Evolutionary conservation across 1,140 invertebrate species (phyloP).

Genomic region (Dinothrombium tinctorium): DNA sequence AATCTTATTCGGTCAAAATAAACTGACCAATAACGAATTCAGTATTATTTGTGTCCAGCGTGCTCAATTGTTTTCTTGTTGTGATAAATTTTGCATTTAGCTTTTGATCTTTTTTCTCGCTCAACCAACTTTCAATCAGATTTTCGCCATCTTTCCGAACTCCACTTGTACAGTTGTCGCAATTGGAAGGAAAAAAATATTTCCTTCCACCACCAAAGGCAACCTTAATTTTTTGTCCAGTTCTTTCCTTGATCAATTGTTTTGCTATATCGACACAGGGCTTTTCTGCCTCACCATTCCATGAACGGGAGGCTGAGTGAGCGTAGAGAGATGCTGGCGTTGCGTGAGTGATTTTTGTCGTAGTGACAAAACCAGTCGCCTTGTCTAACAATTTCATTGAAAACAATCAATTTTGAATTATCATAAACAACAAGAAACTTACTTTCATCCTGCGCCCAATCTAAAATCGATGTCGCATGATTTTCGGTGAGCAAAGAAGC

Average conservation of each 20-base stretch:
- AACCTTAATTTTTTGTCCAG: constrained; percentile 47
- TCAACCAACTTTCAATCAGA: not conserved
- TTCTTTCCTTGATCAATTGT: constrained; percentile 42
- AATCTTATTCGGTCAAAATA: constrained; percentile 20
- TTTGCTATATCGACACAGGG: constrained; percentile 42
- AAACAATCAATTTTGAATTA: too few relatives aligned
- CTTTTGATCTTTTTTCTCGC: not conserved
- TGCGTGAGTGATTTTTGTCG: constrained; percentile 68
- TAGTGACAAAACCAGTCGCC: constrained; percentile 55
- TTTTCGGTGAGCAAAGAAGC: constrained; percentile 27
- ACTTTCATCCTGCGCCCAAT: constrained; percentile 36
- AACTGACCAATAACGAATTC: constrained; percentile 20
- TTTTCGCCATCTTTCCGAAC: not conserved
- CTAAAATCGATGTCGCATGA: constrained; percentile 18
- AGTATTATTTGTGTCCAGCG: constrained; percentile 2
- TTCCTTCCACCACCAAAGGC: constrained; percentile 19
- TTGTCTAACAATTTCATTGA: constrained; percentile 18
- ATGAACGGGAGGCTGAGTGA: constrained; percentile 40
- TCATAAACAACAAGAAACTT: too few relatives aligned
- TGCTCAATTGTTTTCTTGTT: not conserved
- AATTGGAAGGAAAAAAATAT: constrained; percentile 17
- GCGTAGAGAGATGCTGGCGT: constrained; percentile 66
- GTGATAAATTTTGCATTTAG: not conserved
- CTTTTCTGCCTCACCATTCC: constrained; percentile 44
- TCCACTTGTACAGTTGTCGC: not conserved